These are phyloP conservation scores for Dufourea novaeangliae DNA, from an alignment of 1,140 invertebrate species.

Conservation along the genomic window DNA sequence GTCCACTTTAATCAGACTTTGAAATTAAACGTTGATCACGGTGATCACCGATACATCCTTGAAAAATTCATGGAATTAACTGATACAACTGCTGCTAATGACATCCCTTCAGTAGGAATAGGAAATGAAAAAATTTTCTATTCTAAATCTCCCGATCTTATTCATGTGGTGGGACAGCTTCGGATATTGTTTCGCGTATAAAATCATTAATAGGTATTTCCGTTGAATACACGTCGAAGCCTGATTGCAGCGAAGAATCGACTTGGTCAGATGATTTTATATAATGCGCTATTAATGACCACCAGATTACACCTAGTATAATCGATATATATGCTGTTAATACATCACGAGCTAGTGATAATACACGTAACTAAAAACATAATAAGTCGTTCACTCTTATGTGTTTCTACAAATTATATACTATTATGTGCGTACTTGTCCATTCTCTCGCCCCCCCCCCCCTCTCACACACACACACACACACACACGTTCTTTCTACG, in stretches of 20 bases:
- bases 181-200: neutral
- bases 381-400: slow-evolving; percentile 41
- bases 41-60: neutral
- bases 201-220: neutral
- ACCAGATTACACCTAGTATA: slow-evolving; percentile 54
- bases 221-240: slow-evolving; percentile 19
- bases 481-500: slow-evolving; percentile 39
- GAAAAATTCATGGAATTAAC: slow-evolving; percentile 8
- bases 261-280: slow-evolving; percentile 36
- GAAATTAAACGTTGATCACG: neutral
- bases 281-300: slow-evolving; percentile 37
- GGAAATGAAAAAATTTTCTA: neutral
- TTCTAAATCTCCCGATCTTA: neutral
- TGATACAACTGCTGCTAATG: too few species aligned
- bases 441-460: neutral
- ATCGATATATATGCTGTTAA: slow-evolving; percentile 53
- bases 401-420: slow-evolving; percentile 40
- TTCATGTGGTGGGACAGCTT: neutral
- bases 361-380: slow-evolving; percentile 61
- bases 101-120: too few species aligned
- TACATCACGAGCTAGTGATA: slow-evolving; percentile 61
- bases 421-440: slow-evolving; percentile 58
- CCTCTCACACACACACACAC: neutral
- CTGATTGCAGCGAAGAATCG: slow-evolving; percentile 55
- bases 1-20: slow-evolving; percentile 55